These are phyloP conservation scores for Hemichromis elongatus DNA, from an alignment of 2,113 vertebrate species.

Conservation along the genomic window DNA sequence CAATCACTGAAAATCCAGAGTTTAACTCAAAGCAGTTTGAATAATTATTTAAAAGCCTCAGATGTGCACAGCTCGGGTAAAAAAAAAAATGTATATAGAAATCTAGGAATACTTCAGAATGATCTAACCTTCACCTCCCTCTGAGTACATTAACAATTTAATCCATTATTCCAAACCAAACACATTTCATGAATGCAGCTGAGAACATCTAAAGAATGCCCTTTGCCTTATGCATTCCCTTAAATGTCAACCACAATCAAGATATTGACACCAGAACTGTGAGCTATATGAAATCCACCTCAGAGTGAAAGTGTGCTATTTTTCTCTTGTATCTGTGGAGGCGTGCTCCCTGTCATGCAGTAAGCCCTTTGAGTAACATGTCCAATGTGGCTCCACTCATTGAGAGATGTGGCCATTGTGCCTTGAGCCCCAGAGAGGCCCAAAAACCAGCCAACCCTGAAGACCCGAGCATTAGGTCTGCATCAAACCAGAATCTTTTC, in stretches of 20 bases:
- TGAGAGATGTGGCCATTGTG: constrained; percentile 59
- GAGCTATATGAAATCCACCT: constrained; percentile 39
- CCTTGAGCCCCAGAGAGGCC: constrained; percentile 40
- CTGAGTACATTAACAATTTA: background rate
- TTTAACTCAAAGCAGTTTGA: background rate
- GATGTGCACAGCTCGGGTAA: background rate
- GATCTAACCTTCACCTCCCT: background rate
- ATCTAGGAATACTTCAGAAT: background rate
- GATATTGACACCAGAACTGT: constrained; percentile 32
- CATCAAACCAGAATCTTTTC: constrained; percentile 52
- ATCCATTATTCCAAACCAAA: constrained; percentile 23
- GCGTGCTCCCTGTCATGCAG: constrained; percentile 45
- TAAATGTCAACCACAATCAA: constrained; percentile 48
- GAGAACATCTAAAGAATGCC: constrained; percentile 24
- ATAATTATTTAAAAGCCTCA: constrained; percentile 6
- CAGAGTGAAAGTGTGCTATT: constrained; percentile 49
- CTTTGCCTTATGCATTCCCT: constrained; percentile 23
- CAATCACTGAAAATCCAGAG: background rate
- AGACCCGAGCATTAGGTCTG: constrained; percentile 50
- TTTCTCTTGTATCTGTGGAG: constrained; percentile 44
- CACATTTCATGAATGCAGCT: background rate
- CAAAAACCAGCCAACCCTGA: constrained; percentile 58
- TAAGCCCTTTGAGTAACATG: constrained; percentile 49
- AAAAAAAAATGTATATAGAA: background rate
- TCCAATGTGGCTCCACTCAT: constrained; percentile 32